phyloP scores from a whole-genome alignment of 2,797 vertebrate species.

The Tarsius wallacei region DNA sequence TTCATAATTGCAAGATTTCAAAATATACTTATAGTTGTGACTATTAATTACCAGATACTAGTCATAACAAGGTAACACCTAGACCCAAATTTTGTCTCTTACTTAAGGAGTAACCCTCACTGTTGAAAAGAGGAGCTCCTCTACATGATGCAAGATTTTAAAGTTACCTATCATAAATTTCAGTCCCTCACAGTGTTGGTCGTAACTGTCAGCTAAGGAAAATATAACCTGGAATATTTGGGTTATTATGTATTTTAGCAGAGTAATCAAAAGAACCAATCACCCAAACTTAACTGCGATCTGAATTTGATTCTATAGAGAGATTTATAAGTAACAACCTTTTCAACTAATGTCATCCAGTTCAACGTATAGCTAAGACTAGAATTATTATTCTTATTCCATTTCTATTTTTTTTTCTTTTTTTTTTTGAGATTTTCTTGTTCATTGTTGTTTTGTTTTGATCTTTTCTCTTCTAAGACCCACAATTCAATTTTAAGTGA shows the following conservation, averaged over 20 bases:
- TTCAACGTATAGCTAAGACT: background rate
- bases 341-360: background rate
- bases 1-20: background rate
- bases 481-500: conserved; percentile 22
- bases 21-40: conserved; percentile 11
- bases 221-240: conserved; percentile 2
- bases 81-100: conserved; percentile 16
- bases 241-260: background rate
- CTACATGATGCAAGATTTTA: background rate
- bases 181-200: background rate
- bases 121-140: background rate
- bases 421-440: background rate
- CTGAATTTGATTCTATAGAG: conserved; percentile 43
- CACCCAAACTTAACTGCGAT: background rate
- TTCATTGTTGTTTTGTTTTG: background rate
- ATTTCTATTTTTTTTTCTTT: no score
- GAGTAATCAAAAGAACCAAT: conserved; percentile 16
- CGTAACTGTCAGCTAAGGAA: background rate
- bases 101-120: background rate
- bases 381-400: background rate
- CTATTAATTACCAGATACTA: background rate
- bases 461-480: background rate
- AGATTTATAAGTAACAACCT: conserved; percentile 5
- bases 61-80: background rate
- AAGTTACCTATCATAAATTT: background rate